These are phyloP conservation scores for Eremobia ochroleuca DNA, from an alignment of 2,888 invertebrate genomes.

Conservation along the genomic window DNA sequence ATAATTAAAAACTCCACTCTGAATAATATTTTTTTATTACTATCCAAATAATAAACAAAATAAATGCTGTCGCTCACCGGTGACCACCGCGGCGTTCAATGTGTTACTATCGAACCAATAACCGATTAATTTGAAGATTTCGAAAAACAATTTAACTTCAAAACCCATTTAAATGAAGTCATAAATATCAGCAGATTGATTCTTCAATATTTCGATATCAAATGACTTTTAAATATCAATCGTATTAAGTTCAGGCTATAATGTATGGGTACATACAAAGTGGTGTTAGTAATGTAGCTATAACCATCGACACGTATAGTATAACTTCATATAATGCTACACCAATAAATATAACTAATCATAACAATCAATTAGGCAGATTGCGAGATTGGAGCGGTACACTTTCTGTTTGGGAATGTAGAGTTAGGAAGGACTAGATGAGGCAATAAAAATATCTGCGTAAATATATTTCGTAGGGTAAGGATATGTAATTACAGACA, in stretches of 20 bases:
- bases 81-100: no score
- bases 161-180: constrained; percentile 49
- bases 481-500: no score
- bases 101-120: not conserved
- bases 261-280: constrained; percentile 54
- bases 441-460: not conserved
- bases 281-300: constrained; percentile 56
- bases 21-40: no score
- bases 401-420: constrained; percentile 74
- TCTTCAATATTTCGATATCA: constrained; percentile 43
- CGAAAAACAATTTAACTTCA: constrained; percentile 24
- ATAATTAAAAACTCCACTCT: no score
- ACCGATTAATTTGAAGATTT: constrained; percentile 6
- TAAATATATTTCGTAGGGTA: no score
- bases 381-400: constrained; percentile 79
- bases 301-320: constrained; percentile 53
- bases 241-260: constrained; percentile 46
- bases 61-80: no score
- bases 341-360: constrained; percentile 82
- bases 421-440: constrained; percentile 61
- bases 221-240: constrained; percentile 56
- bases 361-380: constrained; percentile 85
- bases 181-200: constrained; percentile 54
- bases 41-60: no score
- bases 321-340: constrained; percentile 68